phyloP scores from a whole-genome alignment of 2,888 invertebrate species.

The Pyrrhia umbra region DNA sequence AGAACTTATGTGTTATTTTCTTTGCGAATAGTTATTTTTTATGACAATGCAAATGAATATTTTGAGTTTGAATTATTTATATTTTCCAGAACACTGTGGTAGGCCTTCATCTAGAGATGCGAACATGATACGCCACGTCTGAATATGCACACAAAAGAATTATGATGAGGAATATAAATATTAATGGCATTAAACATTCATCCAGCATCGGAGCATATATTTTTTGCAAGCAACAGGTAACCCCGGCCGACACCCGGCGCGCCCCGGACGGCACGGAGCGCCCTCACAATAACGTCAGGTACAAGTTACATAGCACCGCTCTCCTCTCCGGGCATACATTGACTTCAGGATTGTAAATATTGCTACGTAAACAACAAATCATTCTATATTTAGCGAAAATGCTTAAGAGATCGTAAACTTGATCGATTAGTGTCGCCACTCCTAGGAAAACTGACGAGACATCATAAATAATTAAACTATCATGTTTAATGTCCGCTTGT shows the following conservation, averaged over 20 bases:
- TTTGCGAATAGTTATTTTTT: no score
- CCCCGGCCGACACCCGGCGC: conserved; percentile 49
- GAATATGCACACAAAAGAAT: conserved; percentile 51
- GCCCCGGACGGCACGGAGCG: conserved; percentile 51
- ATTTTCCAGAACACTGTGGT: conserved; percentile 17
- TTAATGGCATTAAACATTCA: conserved; percentile 58
- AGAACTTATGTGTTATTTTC: neutral
- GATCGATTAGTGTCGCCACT: conserved; percentile 44
- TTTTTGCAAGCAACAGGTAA: conserved; percentile 72
- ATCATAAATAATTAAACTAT: conserved; percentile 50
- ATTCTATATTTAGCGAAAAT: conserved; percentile 12
- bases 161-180: conserved; percentile 47
- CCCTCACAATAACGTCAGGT: conserved; percentile 63
- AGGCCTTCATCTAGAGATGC: conserved; percentile 38
- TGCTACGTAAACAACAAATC: neutral
- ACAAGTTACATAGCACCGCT: conserved; percentile 25
- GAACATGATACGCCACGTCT: conserved; percentile 32
- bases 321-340: conserved; percentile 2
- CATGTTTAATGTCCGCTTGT: conserved; percentile 44
- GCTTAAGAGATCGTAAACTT: conserved; percentile 20
- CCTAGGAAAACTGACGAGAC: conserved; percentile 43
- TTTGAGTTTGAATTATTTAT: neutral
- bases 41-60: no score
- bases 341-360: neutral
- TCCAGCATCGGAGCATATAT: conserved; percentile 58